Evolutionary conservation across 2,888 invertebrate species (phyloP), one percentile per base, ranked within the genome.

Genomic region (Herminia tarsipennalis): DNA sequence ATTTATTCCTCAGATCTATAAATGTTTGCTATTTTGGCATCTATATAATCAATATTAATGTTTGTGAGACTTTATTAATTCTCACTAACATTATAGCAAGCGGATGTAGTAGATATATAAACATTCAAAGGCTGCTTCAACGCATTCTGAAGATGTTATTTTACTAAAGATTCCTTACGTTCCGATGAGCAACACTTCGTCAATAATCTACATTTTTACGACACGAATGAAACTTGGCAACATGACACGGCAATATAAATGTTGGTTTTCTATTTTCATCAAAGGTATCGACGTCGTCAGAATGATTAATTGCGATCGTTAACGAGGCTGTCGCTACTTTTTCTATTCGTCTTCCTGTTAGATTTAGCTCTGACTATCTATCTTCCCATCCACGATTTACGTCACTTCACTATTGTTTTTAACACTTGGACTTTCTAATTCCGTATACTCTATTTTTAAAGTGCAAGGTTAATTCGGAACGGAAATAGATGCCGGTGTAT

Each of bases 301-400:
- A 49, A 42, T 65, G 65, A 65, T 65, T 60, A 42, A 67, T 64
- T 36, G 29, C 45, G 14, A 51, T 48, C 60, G 60, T 63, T 56
- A 51, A 54, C 48, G 29, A 28, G 57, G 17, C 54, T 64, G 67
- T 53, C 65, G 44, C 28, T 54, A 60, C 22, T 64, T 55, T 66
- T 59, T 56, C 53, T 29, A 56, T 39, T 16, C 29, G 39, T 51
- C 49, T 49, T 35, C 24, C 25, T 13, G 30, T 50, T 47, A 57
- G 37, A 59, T 53, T 56, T 54, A 55, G 44, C 46, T 55, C 10
- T 9, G 28, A 35, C 57, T 56, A 65, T 69, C 46, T 36, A 60
- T 72, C 66, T 60, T 61, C 44, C 16, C 35, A 42, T 57, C 41
- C 32, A 50, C 40, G 33, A 60, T 59, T 59, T 60, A 59, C 49